A percentile compares a stretch with the other conserved stretches of the same genome.
phyloP scores from a whole-genome alignment of 1,140 invertebrate species.

The Orussus abietinus region DNA sequence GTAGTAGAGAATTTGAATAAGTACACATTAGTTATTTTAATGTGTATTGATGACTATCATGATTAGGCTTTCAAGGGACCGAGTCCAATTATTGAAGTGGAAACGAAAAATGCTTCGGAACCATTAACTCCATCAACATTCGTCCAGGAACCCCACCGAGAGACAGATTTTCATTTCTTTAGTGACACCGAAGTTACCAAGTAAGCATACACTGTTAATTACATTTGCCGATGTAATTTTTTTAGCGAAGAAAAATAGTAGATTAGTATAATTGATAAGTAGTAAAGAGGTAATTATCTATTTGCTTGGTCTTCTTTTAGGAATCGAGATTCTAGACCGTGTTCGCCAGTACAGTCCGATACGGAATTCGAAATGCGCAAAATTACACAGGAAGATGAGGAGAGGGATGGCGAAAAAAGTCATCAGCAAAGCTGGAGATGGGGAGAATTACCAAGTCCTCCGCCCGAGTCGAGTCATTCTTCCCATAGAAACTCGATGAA shows the following conservation, averaged over 20 bases:
- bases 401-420: constrained; percentile 50
- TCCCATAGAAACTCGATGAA: constrained; percentile 37
- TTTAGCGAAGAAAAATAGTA: no score
- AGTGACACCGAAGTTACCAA: constrained; percentile 85
- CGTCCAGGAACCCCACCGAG: constrained; percentile 32
- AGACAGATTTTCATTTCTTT: constrained; percentile 81
- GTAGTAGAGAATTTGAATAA: constrained; percentile 1
- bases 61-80: constrained; percentile 32
- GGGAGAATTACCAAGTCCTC: constrained; percentile 84
- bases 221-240: no score
- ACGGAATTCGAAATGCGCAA: constrained; percentile 85
- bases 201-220: no score
- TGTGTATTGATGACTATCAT: not conserved
- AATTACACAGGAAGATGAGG: constrained; percentile 55
- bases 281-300: no score
- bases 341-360: constrained; percentile 86
- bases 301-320: no score
- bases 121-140: constrained; percentile 11
- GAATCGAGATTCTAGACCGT: constrained; percentile 65
- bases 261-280: no score
- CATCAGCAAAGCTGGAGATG: constrained; percentile 85
- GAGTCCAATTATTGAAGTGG: constrained; percentile 30
- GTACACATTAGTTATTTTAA: constrained; percentile 3
- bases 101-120: constrained; percentile 22
- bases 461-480: constrained; percentile 32